Percentiles rank a stretch among this genome's conserved stretches.
phyloP scores from a whole-genome alignment of 2,888 invertebrate genomes.

The Pachliopta kotzebuea region DNA sequence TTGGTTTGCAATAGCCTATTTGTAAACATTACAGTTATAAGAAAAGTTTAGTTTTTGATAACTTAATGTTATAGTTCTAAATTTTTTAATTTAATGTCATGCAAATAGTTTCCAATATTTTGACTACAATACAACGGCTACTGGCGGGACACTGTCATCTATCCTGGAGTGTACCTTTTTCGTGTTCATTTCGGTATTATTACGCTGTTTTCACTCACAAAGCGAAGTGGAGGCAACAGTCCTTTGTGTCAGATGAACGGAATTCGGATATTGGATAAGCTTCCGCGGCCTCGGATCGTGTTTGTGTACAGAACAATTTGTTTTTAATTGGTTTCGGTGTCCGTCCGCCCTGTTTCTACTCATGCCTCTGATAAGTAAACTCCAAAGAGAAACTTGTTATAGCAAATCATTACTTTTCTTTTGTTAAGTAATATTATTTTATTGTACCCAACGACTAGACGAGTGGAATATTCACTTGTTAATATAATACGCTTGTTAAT shows the following conservation, averaged over 20 bases:
- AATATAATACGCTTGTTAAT: no score
- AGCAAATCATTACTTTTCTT: background rate
- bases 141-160: no score
- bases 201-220: constrained; percentile 44
- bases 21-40: background rate
- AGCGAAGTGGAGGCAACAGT: constrained; percentile 60
- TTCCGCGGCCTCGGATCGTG: constrained; percentile 43
- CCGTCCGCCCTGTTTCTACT: constrained; percentile 34
- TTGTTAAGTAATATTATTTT: background rate
- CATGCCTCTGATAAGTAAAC: constrained; percentile 22
- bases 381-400: background rate
- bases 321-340: constrained; percentile 65
- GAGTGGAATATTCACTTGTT: no score
- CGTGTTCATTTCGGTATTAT: constrained; percentile 10
- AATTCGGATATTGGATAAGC: constrained; percentile 73
- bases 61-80: background rate
- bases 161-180: background rate
- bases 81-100: background rate
- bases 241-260: constrained; percentile 67
- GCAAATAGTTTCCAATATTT: background rate
- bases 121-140: background rate
- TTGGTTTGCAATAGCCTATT: constrained; percentile 43
- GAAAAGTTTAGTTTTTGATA: background rate
- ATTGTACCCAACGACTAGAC: background rate
- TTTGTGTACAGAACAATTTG: constrained; percentile 66